Base-by-base conservation (phyloP, 2,113 vertebrate species). In the Nyctereutes procyonoides region DNA sequence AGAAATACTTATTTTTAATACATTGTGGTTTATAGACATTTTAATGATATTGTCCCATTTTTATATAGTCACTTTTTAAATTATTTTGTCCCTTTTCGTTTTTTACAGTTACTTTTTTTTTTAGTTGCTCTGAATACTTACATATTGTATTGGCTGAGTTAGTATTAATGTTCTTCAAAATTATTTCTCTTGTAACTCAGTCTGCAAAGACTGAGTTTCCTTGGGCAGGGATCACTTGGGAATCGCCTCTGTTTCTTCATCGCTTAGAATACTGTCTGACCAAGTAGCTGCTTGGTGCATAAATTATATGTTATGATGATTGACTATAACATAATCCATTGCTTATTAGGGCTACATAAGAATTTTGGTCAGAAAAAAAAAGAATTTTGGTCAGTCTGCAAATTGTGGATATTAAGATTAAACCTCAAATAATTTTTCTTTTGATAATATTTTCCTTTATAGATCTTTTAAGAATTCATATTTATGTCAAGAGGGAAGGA, bases 381-480 rank as follows among this genome's bases (percentile, higher is more conserved):
- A 58, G 1, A 90, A 15, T 86, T 74, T 95, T 62, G 20, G 1
- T 58, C 35, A 79, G 26, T 55, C 16, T 73, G 3, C 35, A 30
- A 11, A 48, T n/a, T 94, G 53, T 30, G 90, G n/a, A 90, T 71
- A 60, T 28, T 90, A 92, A 95, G 5, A 88, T 77, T 84, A 28
- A 1, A 77, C 43, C 6, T 48, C 30, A 84, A 97, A 38, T 22
- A 85, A 58, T 2, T 13, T 60, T 93, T 63, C 71, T 55, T 62
- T 88, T 55, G 10, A 53, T 81, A 65, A 15, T 38, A 3, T 76
- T 53, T 94, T 48, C 32, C 90, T 24, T 90, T 76, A 48, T n/a
- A 94, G 11, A 0, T 22, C n/a, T 80, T 79, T 96, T n/a, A 87
- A 86, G 51, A 96, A 88, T 73, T 13, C 3, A 56, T 77, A 26